Evolutionary conservation across 2,113 vertebrate species (phyloP).

Genomic region (Cephalopholis sonnerati): DNA sequence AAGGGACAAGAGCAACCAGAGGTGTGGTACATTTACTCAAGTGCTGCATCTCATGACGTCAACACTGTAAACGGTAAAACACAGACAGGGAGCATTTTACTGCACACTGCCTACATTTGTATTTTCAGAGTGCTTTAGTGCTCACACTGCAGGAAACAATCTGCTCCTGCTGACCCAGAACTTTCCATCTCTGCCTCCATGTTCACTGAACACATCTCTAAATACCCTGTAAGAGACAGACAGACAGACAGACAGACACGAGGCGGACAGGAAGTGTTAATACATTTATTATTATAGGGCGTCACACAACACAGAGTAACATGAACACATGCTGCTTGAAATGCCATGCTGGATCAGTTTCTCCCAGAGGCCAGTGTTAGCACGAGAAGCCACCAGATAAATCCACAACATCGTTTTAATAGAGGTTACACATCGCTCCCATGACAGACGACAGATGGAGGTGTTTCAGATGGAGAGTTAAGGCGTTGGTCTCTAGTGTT

Average conservation of each 20-base stretch:
- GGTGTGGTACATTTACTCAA: no score
- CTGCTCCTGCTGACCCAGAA: constrained; percentile 4
- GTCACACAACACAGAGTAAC: constrained; percentile 61
- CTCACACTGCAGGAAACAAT: no score
- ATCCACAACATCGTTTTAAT: constrained; percentile 42
- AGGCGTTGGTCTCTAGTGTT: constrained; percentile 62
- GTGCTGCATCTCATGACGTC: no score
- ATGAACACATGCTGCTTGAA: constrained; percentile 71
- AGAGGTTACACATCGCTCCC: constrained; percentile 36
- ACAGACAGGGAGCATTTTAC: background rate
- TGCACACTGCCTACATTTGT: no score
- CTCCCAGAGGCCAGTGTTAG: constrained; percentile 37
- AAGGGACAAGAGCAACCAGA: background rate
- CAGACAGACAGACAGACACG: constrained; percentile 7
- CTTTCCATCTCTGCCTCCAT: background rate
- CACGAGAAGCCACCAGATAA: constrained; percentile 47
- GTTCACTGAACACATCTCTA: background rate
- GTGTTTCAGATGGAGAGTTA: constrained; percentile 56
- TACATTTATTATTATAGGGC: constrained; percentile 78
- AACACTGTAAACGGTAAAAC: no score
- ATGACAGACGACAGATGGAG: constrained; percentile 42
- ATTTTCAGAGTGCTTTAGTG: no score
- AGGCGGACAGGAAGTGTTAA: constrained; percentile 39
- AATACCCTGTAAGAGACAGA: constrained; percentile 8
- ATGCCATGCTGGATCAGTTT: constrained; percentile 56